phyloP scores from a whole-genome alignment of 2,888 invertebrate genomes.

The Piscicola geometra region DNA sequence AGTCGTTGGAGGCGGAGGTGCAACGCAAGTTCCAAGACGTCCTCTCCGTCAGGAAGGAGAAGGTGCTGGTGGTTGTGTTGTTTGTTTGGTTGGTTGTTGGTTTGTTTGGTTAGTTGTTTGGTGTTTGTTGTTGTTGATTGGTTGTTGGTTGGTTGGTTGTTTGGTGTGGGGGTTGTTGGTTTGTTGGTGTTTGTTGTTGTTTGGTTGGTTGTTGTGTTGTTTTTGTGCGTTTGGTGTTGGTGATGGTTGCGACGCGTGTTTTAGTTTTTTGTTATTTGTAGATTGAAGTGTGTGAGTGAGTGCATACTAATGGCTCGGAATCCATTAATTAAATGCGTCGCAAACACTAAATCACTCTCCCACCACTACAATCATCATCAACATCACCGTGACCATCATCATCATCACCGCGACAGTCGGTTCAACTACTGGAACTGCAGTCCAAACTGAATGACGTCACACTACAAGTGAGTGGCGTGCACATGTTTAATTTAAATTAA shows the following conservation, averaged over 20 bases:
- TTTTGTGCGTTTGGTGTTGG: neutral
- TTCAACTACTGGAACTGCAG: slow-evolving; percentile 66
- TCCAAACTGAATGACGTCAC: slow-evolving; percentile 72
- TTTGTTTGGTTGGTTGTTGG: neutral
- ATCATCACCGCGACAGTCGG: slow-evolving; percentile 59
- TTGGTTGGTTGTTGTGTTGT: no score
- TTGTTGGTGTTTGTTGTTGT: neutral
- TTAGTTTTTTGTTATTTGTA: no score
- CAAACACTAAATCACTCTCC: no score
- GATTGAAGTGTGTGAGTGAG: no score
- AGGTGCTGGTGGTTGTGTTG: slow-evolving; percentile 48
- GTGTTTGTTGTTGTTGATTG: neutral
- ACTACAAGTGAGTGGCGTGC: slow-evolving; percentile 65
- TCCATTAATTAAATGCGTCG: no score
- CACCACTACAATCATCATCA: no score
- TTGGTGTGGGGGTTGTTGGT: neutral
- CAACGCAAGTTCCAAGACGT: slow-evolving; percentile 73
- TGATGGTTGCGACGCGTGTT: no score
- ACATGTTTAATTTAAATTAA: no score
- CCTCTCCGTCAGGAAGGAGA: slow-evolving; percentile 71
- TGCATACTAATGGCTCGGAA: no score
- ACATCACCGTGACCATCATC: no score
- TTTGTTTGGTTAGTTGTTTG: neutral
- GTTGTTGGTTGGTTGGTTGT: neutral
- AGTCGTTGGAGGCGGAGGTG: slow-evolving; percentile 72